Evolutionary conservation across 2,888 invertebrate species (phyloP), one percentile per base, ranked within the genome.

Genomic region (Sipha maydis): DNA sequence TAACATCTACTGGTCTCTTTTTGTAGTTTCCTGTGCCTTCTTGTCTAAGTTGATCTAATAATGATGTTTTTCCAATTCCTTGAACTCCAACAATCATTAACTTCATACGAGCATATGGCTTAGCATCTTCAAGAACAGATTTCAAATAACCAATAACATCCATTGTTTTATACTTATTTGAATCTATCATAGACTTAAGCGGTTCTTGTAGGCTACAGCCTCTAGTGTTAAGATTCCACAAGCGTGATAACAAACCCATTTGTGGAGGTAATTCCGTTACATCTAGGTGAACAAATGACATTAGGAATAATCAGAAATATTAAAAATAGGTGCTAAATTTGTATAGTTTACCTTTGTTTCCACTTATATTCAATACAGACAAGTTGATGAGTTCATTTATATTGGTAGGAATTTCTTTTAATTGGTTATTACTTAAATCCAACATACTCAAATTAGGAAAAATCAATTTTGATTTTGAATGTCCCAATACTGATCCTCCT

Each of bases 51-150:
- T 97, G 96, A 91, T 98, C 96, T 61, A 99, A 92, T 7, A 99
- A 92, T 83, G 98, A 97, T 0, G 99, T 99, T 92, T 99, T 99
- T 0, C 96, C 96, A 89, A 94, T 93, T 9, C 95, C 95, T 92
- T 98, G 97, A 2, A 97, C 95, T 0, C 99, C 98, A 0, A 98
- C 98, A 82, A 99, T 95, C 97, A 98, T 98, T 31, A 99, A 93
- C 92, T 99, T 98, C 96, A 99, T 96, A 88, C 98, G 93, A 1
- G 98, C 96, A 92, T 99, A 99, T 0, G 97, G 96, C 90, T 96
- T 95, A 0, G 99, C 98, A 92, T 97, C 97, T 92, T 97, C 97
- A 90, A 95, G 92, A 31, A 96, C 96, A 0, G 96, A 96, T 92
- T 98, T 97, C 31, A 99, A 93, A 92, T 99, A 99, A 0, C 96